phyloP scores from a whole-genome alignment of 2,113 vertebrate genomes.

The Psephotus haematonotus region DNA sequence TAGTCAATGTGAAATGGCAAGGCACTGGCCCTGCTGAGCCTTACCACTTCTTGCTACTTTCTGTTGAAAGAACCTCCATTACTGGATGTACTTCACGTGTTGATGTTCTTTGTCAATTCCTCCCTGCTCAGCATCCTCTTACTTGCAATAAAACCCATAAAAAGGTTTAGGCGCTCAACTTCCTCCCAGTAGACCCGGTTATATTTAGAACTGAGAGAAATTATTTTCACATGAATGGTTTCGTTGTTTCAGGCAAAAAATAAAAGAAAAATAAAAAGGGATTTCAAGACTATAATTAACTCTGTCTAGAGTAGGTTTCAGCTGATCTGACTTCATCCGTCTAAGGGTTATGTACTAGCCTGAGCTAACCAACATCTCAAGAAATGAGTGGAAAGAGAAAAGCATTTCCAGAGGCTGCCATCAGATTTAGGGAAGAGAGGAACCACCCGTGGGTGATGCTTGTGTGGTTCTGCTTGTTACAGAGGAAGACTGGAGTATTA shows the following conservation, averaged over 20 bases:
- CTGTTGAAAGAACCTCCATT: not conserved
- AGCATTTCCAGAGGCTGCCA: not conserved
- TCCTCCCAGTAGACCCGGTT: slow-evolving; percentile 46
- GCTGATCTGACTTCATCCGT: not conserved
- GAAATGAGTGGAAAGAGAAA: not conserved
- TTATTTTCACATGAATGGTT: slow-evolving; percentile 5
- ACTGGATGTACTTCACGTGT: not conserved
- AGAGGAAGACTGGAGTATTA: not conserved
- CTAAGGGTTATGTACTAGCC: not conserved
- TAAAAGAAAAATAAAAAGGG: slow-evolving; percentile 21
- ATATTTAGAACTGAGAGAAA: slow-evolving; percentile 22
- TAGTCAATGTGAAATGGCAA: not conserved
- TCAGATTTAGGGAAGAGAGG: not conserved
- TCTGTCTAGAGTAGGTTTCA: not conserved
- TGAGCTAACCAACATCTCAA: not conserved
- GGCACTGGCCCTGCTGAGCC: not conserved
- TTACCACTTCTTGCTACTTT: not conserved
- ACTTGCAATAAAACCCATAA: slow-evolving; percentile 33
- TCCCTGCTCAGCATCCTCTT: slow-evolving; percentile 56
- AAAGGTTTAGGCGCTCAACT: slow-evolving; percentile 36
- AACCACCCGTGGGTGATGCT: not conserved
- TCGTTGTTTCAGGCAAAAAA: not conserved
- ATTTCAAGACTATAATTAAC: slow-evolving; percentile 16
- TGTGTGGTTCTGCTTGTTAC: not conserved
- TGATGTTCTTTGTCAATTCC: slow-evolving; percentile 17